Evolutionary conservation across 2,797 vertebrate species (phyloP).

Genomic region (Hemibagrus guttatus): DNA sequence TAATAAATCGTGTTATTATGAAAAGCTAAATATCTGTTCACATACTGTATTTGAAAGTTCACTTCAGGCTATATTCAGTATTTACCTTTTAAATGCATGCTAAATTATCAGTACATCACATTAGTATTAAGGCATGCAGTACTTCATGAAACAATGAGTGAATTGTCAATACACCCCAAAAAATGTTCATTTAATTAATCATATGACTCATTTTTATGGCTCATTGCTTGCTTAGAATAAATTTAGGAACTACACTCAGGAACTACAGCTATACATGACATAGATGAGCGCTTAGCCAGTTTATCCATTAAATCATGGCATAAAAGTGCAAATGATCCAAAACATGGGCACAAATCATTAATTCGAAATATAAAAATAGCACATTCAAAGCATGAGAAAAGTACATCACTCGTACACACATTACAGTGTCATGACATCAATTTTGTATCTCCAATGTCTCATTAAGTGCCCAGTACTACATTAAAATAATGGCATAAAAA

Average conservation of each 20-base stretch:
- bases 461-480: neutral
- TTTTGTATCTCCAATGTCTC: neutral
- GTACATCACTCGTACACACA: neutral
- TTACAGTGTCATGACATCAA: constrained; percentile 7
- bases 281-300: neutral
- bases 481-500: neutral
- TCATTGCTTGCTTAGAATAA: neutral
- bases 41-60: neutral
- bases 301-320: neutral
- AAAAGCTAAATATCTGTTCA: neutral
- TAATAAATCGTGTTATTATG: neutral
- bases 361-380: neutral
- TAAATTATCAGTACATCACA: no score
- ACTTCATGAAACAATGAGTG: neutral
- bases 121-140: neutral
- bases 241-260: neutral
- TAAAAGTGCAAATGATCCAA: neutral
- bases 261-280: neutral
- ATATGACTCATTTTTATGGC: neutral
- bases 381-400: neutral
- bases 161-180: neutral
- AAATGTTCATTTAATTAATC: neutral
- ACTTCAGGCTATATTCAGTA: neutral
- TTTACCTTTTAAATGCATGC: neutral
- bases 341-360: neutral